phyloP scores from a whole-genome alignment of 2,113 vertebrate species.

The Anolis carolinensis region DNA sequence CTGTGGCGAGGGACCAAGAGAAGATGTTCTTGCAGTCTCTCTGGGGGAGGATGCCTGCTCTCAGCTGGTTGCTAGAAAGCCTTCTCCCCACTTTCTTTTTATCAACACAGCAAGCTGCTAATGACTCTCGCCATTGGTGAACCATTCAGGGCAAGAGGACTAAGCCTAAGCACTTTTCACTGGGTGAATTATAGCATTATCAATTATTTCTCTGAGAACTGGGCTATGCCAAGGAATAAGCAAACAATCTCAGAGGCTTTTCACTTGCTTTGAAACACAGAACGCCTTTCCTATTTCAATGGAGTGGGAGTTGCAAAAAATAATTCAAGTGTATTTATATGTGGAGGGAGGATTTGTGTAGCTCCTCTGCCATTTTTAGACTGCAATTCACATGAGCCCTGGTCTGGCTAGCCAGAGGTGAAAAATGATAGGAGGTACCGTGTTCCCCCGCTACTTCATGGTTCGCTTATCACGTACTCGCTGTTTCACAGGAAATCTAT shows the following conservation, averaged over 20 bases:
- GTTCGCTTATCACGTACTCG: no score
- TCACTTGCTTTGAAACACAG: not conserved
- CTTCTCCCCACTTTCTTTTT: not conserved
- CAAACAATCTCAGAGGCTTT: not conserved
- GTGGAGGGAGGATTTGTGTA: no score
- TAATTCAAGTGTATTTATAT: not conserved
- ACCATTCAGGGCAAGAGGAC: not conserved
- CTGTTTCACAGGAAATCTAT: no score
- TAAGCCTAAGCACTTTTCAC: not conserved
- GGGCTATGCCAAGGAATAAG: not conserved
- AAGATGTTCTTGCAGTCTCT: not conserved
- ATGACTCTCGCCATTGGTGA: slow-evolving; percentile 6
- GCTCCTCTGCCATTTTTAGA: no score
- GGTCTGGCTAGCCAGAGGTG: no score
- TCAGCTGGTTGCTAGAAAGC: not conserved
- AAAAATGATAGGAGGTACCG: no score
- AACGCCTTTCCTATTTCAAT: not conserved
- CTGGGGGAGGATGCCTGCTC: not conserved
- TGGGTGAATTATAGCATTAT: slow-evolving; percentile 7
- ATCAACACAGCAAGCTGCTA: slow-evolving; percentile 19
- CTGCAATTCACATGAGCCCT: no score
- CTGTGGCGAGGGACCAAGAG: not conserved
- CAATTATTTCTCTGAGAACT: slow-evolving; percentile 9
- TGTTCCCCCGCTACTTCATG: no score
- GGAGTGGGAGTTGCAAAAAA: not conserved